Evolutionary conservation across 1,140 invertebrate genomes (phyloP).

Genomic region (Amyelois transitella): DNA sequence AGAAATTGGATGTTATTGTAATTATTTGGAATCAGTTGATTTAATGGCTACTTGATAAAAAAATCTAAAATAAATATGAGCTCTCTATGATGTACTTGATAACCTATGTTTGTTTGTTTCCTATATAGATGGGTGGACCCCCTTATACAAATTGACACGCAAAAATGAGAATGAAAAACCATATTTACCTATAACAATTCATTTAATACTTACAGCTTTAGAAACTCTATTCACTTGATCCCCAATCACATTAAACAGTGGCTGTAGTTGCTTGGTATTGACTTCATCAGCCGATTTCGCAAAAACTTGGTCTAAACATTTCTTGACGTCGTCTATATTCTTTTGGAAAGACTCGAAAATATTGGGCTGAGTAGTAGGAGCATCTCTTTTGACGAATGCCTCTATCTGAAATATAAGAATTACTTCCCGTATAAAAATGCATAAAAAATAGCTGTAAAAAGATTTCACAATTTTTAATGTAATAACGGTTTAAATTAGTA

Average conservation of each 20-base stretch:
- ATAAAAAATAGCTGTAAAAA: too few relatives aligned
- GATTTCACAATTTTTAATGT: too few relatives aligned
- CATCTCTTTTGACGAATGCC: conserved; percentile 33
- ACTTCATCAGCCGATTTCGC: conserved; percentile 33
- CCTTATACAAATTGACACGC: too few relatives aligned
- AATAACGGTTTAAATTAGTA: too few relatives aligned
- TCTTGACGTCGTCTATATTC: conserved; percentile 36
- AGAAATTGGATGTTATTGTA: neutral
- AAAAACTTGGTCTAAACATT: conserved; percentile 41
- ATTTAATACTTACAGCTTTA: conserved; percentile 41
- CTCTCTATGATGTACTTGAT: too few relatives aligned
- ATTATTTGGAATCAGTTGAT: too few relatives aligned
- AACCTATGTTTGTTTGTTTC: too few relatives aligned
- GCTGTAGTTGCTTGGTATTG: conserved; percentile 45
- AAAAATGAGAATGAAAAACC: neutral
- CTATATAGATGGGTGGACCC: too few relatives aligned
- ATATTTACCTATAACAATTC: neutral
- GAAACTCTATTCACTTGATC: conserved; percentile 46
- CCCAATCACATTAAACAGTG: conserved; percentile 37
- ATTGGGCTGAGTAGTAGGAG: conserved; percentile 13
- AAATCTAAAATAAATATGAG: too few relatives aligned
- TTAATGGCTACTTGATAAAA: too few relatives aligned
- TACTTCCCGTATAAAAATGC: too few relatives aligned
- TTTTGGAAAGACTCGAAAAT: conserved; percentile 31
- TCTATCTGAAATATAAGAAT: conserved; percentile 22